phyloP scores from a whole-genome alignment of 2,113 vertebrate genomes.

The Chloroceryle aenea region DNA sequence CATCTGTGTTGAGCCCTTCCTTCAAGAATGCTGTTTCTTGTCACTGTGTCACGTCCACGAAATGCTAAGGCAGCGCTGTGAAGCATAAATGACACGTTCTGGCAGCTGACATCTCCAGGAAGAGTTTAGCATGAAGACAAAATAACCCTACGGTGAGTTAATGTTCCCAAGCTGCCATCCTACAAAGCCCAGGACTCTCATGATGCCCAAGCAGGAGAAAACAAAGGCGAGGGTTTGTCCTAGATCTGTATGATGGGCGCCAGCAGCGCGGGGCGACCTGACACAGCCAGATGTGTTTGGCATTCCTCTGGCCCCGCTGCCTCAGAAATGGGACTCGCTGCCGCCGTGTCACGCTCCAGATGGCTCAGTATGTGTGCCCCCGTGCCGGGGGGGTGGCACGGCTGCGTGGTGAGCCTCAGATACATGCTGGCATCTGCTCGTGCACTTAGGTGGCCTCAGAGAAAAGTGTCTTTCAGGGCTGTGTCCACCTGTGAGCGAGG shows the following conservation, averaged over 20 bases:
- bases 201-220: background rate
- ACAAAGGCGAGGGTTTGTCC: background rate
- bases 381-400: rapidly evolving
- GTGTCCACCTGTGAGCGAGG: background rate
- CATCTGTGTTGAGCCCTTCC: background rate
- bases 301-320: background rate
- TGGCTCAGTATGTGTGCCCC: rapidly evolving
- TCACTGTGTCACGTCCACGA: background rate
- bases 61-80: background rate
- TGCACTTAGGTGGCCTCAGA: background rate
- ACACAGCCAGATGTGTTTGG: background rate
- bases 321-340: background rate
- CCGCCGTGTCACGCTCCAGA: background rate
- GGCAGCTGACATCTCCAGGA: slow-evolving; percentile 70
- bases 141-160: slow-evolving; percentile 1
- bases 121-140: slow-evolving; percentile 45
- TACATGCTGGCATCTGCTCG: background rate
- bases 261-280: background rate
- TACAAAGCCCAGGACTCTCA: background rate
- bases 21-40: background rate
- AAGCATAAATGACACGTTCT: slow-evolving; percentile 52
- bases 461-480: background rate
- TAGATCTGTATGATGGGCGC: background rate
- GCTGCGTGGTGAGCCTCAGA: rapidly evolving
- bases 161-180: background rate